phyloP scores from a whole-genome alignment of 2,797 vertebrate species.

The Phrynocephalus forsythii region DNA sequence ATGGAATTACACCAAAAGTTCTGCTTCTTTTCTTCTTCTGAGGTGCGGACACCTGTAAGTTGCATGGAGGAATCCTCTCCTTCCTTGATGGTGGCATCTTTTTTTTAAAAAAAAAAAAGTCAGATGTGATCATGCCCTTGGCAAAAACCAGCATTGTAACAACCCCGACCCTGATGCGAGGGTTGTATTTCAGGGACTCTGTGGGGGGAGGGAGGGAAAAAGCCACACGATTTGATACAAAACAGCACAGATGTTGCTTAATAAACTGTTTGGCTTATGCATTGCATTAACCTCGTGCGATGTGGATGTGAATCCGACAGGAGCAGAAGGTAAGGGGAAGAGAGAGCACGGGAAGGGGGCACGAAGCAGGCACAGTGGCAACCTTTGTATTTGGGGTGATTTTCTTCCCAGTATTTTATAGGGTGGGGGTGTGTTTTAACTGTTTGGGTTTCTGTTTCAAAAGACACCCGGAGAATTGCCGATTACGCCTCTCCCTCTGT shows the following conservation, averaged over 20 bases:
- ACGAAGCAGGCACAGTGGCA: constrained; percentile 74
- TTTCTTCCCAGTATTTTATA: constrained; percentile 71
- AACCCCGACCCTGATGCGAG: constrained; percentile 76
- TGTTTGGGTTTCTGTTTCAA: constrained; percentile 76
- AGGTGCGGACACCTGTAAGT: constrained; percentile 32
- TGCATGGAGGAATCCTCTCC: constrained; percentile 66
- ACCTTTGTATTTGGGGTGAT: constrained; percentile 65
- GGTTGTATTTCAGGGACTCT: constrained; percentile 79
- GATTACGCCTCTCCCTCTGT: constrained; percentile 83
- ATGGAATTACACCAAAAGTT: background rate
- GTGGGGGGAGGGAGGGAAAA: constrained; percentile 77
- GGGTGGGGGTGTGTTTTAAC: constrained; percentile 67
- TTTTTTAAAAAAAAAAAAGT: constrained; percentile 67
- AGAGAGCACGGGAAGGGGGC: constrained; percentile 71
- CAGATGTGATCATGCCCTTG: constrained; percentile 72
- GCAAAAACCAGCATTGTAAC: constrained; percentile 75
- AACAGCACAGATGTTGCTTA: constrained; percentile 83
- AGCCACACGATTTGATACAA: constrained; percentile 74
- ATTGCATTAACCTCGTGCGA: constrained; percentile 81
- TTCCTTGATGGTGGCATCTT: constrained; percentile 66
- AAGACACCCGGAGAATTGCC: constrained; percentile 75
- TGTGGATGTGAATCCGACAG: constrained; percentile 83
- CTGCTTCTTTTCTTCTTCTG: constrained; percentile 6
- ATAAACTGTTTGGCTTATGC: constrained; percentile 78
- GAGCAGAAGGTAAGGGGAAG: constrained; percentile 75